Conservation (phyloP, 1,140 invertebrate genomes). For the Diuraphis noxia region DNA sequence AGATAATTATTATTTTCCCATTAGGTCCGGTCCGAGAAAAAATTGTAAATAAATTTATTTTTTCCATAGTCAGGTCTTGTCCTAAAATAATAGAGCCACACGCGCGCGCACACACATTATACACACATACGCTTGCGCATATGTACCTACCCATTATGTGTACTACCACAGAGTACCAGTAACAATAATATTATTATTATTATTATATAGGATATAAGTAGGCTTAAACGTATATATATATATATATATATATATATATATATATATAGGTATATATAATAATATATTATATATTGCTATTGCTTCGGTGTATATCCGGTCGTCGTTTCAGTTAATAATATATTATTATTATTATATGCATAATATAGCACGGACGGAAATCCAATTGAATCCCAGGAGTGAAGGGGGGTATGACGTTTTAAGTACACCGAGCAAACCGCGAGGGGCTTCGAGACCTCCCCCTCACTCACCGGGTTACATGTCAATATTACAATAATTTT, state of each 20-base stretch:
- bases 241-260: not conserved
- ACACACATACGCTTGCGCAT: not conserved
- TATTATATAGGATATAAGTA: not conserved
- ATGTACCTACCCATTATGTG: not conserved
- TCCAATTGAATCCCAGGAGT: constrained; percentile 26
- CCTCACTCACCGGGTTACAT: not conserved
- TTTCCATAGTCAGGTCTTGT: not conserved
- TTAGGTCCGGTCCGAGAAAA: not conserved
- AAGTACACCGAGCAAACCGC: constrained; percentile 30
- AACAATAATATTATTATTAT: not conserved
- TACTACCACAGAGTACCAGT: not conserved
- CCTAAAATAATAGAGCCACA: not conserved
- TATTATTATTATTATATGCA: constrained; percentile 18
- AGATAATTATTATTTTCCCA: not conserved
- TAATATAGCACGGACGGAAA: not conserved
- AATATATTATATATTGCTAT: not conserved
- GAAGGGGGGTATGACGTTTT: constrained; percentile 31
- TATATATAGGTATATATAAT: too few relatives aligned
- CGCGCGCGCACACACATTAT: not conserved
- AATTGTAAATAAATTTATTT: not conserved
- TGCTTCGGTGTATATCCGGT: not conserved
- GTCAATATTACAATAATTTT: constrained; percentile 16
- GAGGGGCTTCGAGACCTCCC: constrained; percentile 15
- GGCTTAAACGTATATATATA: not conserved
- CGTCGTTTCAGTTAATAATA: constrained; percentile 11